Evolutionary conservation across 1,140 invertebrate genomes (phyloP).

Genomic region (Bacillus rossius): DNA sequence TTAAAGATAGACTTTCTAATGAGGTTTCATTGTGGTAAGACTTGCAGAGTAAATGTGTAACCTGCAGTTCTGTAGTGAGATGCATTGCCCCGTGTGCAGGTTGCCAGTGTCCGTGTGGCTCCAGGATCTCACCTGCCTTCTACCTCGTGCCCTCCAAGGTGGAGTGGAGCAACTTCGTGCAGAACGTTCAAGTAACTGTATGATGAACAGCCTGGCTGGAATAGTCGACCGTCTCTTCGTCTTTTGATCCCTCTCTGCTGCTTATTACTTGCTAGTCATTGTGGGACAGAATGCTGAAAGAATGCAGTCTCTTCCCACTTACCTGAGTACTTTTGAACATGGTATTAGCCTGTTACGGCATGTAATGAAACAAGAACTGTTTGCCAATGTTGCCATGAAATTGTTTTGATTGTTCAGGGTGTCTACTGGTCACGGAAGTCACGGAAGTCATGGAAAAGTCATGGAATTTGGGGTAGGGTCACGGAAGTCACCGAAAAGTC

Average conservation of each 20-base stretch:
- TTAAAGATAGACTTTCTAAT: too few relatives aligned
- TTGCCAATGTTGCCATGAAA: too few relatives aligned
- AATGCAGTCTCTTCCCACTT: not conserved
- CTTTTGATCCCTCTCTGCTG: not conserved
- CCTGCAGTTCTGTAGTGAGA: too few relatives aligned
- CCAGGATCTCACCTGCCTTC: slow-evolving; percentile 77
- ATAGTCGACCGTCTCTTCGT: not conserved
- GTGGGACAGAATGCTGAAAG: not conserved
- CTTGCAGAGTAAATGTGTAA: too few relatives aligned
- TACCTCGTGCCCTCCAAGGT: slow-evolving; percentile 82
- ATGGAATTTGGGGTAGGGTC: too few relatives aligned
- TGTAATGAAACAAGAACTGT: too few relatives aligned
- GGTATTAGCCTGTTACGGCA: not conserved
- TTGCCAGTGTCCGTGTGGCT: slow-evolving; percentile 77
- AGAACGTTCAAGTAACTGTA: slow-evolving; percentile 78
- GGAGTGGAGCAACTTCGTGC: slow-evolving; percentile 78
- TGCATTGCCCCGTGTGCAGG: slow-evolving; percentile 42
- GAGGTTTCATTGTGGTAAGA: too few relatives aligned
- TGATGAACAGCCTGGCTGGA: slow-evolving; percentile 37
- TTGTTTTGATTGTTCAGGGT: too few relatives aligned
- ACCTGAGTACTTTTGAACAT: not conserved
- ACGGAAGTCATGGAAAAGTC: too few relatives aligned
- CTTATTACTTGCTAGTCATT: not conserved
- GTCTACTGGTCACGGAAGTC: too few relatives aligned
- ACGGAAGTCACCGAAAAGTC: too few relatives aligned